Conservation (phyloP, 2,888 invertebrate species). For the Lacanobia oleracea region DNA sequence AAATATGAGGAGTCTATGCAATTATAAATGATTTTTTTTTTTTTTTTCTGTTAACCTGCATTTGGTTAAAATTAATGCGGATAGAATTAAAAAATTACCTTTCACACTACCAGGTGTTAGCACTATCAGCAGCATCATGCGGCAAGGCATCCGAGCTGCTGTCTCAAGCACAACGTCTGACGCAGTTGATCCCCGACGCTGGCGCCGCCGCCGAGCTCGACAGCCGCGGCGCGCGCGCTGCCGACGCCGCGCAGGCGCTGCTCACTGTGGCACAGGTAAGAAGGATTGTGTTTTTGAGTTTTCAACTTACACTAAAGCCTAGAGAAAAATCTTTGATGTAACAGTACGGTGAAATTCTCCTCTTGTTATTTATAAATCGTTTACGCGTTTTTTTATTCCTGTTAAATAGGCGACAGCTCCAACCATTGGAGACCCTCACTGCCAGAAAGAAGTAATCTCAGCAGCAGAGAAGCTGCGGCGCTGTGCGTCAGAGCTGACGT, state of each 20-base stretch:
- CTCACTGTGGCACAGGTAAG: slow-evolving; percentile 66
- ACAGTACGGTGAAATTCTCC: too few species aligned
- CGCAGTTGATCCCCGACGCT: slow-evolving; percentile 58
- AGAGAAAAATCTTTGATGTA: too few species aligned
- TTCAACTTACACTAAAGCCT: too few species aligned
- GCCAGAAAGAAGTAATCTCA: slow-evolving; percentile 62
- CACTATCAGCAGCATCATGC: slow-evolving; percentile 70
- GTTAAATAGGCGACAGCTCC: slow-evolving; percentile 68
- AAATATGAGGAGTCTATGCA: too few species aligned
- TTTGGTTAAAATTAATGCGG: not conserved
- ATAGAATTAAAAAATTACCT: not conserved
- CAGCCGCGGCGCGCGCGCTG: slow-evolving; percentile 59
- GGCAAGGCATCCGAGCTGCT: slow-evolving; percentile 71
- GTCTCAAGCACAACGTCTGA: slow-evolving; percentile 69
- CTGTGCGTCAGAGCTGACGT: slow-evolving; percentile 58
- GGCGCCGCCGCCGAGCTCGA: slow-evolving; percentile 67
- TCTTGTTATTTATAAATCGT: not conserved
- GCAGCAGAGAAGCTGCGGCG: slow-evolving; percentile 65
- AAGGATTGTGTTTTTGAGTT: not conserved
- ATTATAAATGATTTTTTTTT: too few species aligned
- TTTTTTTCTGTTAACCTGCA: too few species aligned
- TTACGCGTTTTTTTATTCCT: too few species aligned
- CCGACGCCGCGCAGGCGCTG: slow-evolving; percentile 70
- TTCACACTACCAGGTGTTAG: not conserved
- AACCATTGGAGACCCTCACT: slow-evolving; percentile 65